Conservation (phyloP, 2,113 vertebrate species). For the Clarias gariepinus region DNA sequence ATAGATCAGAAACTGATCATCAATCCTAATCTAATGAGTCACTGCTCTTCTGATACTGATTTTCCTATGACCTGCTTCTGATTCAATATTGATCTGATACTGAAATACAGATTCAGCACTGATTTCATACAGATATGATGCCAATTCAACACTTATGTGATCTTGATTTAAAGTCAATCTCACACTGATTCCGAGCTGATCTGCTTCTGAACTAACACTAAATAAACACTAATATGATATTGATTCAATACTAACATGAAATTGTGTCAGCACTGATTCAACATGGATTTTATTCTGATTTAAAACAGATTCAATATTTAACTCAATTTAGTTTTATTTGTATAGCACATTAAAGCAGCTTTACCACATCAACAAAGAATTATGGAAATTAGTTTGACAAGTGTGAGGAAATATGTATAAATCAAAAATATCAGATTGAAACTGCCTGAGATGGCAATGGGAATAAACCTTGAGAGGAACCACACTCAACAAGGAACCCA, state of each 20-base stretch:
- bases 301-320: neutral
- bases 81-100: neutral
- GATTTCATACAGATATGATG: neutral
- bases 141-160: too few species aligned
- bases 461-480: too few species aligned
- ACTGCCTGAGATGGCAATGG: too few species aligned
- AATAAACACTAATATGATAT: neutral
- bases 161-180: neutral
- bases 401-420: too few species aligned
- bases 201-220: neutral
- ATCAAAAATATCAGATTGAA: too few species aligned
- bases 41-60: too few species aligned
- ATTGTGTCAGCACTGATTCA: neutral
- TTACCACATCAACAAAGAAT: too few species aligned
- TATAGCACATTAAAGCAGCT: too few species aligned
- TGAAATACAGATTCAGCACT: neutral
- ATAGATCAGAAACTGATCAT: too few species aligned
- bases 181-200: neutral
- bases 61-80: neutral
- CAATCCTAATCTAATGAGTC: too few species aligned
- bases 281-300: neutral
- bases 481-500: too few species aligned
- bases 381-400: too few species aligned
- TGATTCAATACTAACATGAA: neutral
- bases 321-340: neutral